Percentiles rank a stretch among this genome's conserved stretches.
phyloP scores from a whole-genome alignment of 2,113 vertebrate genomes.

The Rhinopomastus cyanomelas region DNA sequence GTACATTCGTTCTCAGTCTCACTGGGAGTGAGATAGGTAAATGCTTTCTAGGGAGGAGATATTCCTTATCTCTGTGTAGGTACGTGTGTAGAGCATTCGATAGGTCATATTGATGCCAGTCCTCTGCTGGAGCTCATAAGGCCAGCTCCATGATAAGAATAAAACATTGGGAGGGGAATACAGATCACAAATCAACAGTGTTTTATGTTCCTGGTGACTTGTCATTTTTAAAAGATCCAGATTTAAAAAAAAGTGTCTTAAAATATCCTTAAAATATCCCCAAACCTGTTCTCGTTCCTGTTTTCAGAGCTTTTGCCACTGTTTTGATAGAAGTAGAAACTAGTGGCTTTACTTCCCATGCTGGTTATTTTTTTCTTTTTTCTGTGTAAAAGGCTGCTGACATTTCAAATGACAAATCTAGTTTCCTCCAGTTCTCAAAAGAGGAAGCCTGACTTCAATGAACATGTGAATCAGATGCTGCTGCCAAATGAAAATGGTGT shows the following conservation, averaged over 20 bases:
- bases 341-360: background rate
- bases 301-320: slow-evolving; percentile 11
- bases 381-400: slow-evolving; percentile 8
- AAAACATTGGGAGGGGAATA: background rate
- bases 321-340: slow-evolving; percentile 10
- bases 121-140: background rate
- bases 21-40: background rate
- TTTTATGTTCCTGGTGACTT: background rate
- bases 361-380: background rate
- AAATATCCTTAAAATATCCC: background rate
- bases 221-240: background rate
- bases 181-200: background rate
- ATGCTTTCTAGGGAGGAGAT: background rate
- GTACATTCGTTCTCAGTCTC: background rate
- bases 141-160: background rate
- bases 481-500: slow-evolving; percentile 32
- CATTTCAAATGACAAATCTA: slow-evolving; percentile 43
- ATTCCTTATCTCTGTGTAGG: background rate
- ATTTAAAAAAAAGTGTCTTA: background rate
- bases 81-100: background rate
- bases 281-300: background rate
- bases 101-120: background rate
- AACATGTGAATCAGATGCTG: slow-evolving; percentile 18
- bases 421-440: slow-evolving; percentile 46
- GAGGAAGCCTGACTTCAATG: slow-evolving; percentile 44